phyloP scores from a whole-genome alignment of 2,888 invertebrate species.

The Linnaemya vulpina region DNA sequence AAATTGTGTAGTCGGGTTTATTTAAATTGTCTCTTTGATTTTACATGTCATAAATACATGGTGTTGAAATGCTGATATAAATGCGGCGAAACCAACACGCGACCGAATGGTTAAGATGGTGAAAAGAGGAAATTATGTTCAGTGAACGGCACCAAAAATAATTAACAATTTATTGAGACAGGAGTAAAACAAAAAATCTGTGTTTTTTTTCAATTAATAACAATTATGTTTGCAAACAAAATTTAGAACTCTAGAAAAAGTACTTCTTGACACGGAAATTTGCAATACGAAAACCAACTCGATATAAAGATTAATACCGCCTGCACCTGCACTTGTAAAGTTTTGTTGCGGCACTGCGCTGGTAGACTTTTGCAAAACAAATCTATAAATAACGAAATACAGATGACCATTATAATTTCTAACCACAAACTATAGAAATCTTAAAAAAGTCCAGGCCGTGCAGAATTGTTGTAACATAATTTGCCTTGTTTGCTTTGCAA shows the following conservation, averaged over 20 bases:
- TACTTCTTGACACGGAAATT: not conserved
- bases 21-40: conserved; percentile 61
- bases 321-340: conserved; percentile 24
- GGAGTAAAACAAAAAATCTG: not conserved
- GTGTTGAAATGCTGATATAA: conserved; percentile 65
- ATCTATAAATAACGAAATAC: not conserved
- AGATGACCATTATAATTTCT: conserved; percentile 76
- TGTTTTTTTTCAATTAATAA: conserved; percentile 6
- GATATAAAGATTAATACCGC: not conserved
- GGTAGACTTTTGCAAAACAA: not conserved
- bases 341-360: conserved; percentile 1
- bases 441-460: conserved; percentile 69
- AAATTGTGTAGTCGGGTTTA: conserved; percentile 37
- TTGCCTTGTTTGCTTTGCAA: conserved; percentile 20
- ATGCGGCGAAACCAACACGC: conserved; percentile 59
- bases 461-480: conserved; percentile 59
- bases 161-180: not conserved
- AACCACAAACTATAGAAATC: conserved; percentile 77
- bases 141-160: conserved; percentile 9
- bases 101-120: conserved; percentile 22
- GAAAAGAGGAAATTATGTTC: conserved; percentile 10
- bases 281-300: not conserved
- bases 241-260: not conserved
- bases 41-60: conserved; percentile 32
- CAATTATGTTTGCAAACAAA: not conserved